Base-by-base conservation (phyloP, 1,140 invertebrate genomes). In the Saccostrea cuccullata region DNA sequence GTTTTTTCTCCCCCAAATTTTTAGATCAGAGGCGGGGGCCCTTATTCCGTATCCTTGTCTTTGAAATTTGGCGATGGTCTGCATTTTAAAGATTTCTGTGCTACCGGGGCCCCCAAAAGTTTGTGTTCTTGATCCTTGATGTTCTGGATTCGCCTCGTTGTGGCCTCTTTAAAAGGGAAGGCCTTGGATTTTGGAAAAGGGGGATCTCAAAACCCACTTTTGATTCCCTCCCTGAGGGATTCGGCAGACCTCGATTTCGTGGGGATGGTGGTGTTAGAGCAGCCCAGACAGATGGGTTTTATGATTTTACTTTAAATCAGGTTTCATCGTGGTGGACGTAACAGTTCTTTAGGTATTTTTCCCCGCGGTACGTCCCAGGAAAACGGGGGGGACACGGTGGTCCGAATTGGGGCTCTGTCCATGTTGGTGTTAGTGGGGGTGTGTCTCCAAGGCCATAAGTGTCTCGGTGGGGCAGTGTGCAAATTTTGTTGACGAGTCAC, bases 401-500 rank as follows among this genome's bases (percentile, higher is more conserved):
- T 77, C 26, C 70, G 23, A 2, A 77, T 36, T 17, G 70, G 26
- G 70, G 70, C 70, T 77, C 70, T 77, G 70, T 77, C 70, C 70
- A 77, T 77, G 70, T 77, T 77, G 70, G 26, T 77, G 70, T 77
- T 36, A 20, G 26, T 23, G 3, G 70, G 30, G 36, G 30, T 77
- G 9, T 20, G 70, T 77, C 26, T 77, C 70, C 70, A 77, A 36
- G 70, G 58, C 26, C 70, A 36, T 36, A 20, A 2, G 70, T 77
- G 70, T 20, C n/a, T 64, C 70, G 70, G 70, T 77, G 70, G 70
- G 30, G 70, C 70, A 77, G 70, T 36, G 70, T 77, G 70, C 70
- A 77, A 26, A 77, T 77, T 77, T 26, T 77, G 70, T 77, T 77
- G 70, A 77, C 26, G 70, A 30, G 26, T 77, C 70, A 30, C 70